Conservation (phyloP, 2,113 vertebrate species). For the Tachycineta bicolor region DNA sequence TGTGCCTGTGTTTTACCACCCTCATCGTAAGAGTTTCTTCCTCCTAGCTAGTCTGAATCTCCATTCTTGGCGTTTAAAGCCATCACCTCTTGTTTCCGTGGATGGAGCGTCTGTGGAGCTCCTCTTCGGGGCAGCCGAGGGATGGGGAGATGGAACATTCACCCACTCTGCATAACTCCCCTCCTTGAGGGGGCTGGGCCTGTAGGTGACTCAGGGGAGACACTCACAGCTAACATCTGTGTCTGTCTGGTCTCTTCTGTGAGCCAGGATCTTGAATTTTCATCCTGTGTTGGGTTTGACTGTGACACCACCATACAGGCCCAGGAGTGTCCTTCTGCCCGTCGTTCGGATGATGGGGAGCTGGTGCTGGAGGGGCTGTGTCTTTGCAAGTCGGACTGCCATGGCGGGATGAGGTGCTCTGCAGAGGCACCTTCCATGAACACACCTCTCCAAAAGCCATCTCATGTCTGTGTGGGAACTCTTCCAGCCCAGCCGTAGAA, state of each 20-base stretch:
- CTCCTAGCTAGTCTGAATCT: neutral
- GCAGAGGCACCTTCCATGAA: neutral
- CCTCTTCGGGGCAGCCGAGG: fast-evolving
- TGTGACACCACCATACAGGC: fast-evolving
- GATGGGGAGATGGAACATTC: neutral
- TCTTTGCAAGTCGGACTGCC: neutral
- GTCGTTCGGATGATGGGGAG: fast-evolving
- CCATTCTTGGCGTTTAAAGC: neutral
- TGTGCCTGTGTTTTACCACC: neutral
- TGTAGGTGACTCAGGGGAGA: neutral
- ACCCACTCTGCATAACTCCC: neutral
- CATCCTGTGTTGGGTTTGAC: neutral
- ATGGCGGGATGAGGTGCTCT: fast-evolving
- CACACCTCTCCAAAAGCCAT: neutral
- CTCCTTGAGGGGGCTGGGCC: fast-evolving
- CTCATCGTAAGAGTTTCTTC: neutral
- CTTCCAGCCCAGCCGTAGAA: fast-evolving
- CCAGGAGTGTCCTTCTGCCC: neutral
- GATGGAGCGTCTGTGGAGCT: neutral
- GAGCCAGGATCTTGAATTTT: neutral
- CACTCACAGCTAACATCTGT: neutral
- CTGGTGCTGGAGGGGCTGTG: neutral
- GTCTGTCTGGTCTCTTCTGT: neutral
- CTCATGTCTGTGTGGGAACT: neutral
- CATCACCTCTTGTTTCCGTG: neutral